phyloP scores from a whole-genome alignment of 2,888 invertebrate genomes.

The Caenorhabditis becei region DNA sequence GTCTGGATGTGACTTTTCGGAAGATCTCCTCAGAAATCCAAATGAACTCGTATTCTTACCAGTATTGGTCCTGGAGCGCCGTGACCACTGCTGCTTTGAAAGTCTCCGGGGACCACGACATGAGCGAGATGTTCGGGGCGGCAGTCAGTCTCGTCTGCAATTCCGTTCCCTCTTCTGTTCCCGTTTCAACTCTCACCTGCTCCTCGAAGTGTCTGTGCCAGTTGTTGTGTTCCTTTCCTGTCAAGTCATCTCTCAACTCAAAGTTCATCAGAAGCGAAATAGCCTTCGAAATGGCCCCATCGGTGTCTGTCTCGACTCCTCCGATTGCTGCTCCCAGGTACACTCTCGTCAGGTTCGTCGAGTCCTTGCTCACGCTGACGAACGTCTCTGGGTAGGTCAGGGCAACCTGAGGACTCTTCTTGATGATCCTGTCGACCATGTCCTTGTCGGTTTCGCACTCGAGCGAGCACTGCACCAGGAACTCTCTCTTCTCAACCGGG shows the following conservation, averaged over 20 bases:
- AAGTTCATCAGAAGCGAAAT: slow-evolving; percentile 73
- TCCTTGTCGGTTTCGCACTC: slow-evolving; percentile 69
- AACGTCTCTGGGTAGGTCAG: slow-evolving; percentile 74
- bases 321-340: slow-evolving; percentile 70
- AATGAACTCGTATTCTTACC: too few species aligned
- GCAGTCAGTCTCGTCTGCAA: slow-evolving; percentile 61
- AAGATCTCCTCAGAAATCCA: too few species aligned
- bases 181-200: slow-evolving; percentile 13
- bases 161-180: background rate
- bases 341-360: slow-evolving; percentile 67
- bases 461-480: slow-evolving; percentile 58
- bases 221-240: slow-evolving; percentile 60
- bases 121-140: slow-evolving; percentile 61
- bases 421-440: slow-evolving; percentile 71
- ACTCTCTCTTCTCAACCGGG: slow-evolving; percentile 65
- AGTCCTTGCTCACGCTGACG: slow-evolving; percentile 69
- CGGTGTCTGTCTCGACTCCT: slow-evolving; percentile 74
- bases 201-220: slow-evolving; percentile 74
- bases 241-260: slow-evolving; percentile 69
- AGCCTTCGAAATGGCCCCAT: slow-evolving; percentile 74
- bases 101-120: slow-evolving; percentile 67
- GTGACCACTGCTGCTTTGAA: slow-evolving; percentile 56
- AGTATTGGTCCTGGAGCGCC: slow-evolving; percentile 49
- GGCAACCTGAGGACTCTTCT: slow-evolving; percentile 69
- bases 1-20: too few species aligned